These are phyloP conservation scores for Paralichthys olivaceus DNA, from an alignment of 2,113 vertebrate species.

Conservation along the genomic window DNA sequence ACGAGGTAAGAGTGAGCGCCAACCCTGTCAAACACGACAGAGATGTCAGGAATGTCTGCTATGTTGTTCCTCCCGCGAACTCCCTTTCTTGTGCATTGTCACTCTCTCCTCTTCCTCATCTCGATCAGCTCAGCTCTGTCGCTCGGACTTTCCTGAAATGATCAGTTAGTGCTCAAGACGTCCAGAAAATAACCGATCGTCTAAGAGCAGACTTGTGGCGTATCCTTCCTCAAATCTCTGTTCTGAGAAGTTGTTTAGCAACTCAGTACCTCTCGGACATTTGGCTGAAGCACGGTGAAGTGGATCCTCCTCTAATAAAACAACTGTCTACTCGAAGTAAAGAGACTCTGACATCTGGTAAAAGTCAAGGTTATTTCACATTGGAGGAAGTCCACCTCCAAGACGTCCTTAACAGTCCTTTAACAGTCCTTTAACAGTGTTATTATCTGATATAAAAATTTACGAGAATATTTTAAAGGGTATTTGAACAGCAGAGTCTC, in stretches of 20 bases:
- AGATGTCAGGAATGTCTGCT: conserved; percentile 60
- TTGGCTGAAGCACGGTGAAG: neutral
- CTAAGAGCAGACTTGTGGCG: neutral
- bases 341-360: neutral
- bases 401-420: neutral
- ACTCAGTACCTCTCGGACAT: neutral
- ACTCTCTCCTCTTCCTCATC: conserved; percentile 7
- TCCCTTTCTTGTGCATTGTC: conserved; percentile 29
- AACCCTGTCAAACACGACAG: conserved; percentile 23
- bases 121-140: neutral
- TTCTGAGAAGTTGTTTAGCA: conserved; percentile 1
- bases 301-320: neutral
- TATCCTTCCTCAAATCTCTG: neutral
- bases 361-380: neutral
- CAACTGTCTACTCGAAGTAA: neutral
- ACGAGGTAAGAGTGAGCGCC: neutral
- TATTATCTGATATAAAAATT: neutral
- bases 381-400: neutral
- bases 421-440: neutral
- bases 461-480: no score
- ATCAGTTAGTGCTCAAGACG: neutral
- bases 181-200: neutral
- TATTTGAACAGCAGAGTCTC: no score
- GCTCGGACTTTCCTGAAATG: neutral
- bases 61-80: conserved; percentile 55